Conservation (phyloP, 2,888 invertebrate species). For the Tipula helvola region DNA sequence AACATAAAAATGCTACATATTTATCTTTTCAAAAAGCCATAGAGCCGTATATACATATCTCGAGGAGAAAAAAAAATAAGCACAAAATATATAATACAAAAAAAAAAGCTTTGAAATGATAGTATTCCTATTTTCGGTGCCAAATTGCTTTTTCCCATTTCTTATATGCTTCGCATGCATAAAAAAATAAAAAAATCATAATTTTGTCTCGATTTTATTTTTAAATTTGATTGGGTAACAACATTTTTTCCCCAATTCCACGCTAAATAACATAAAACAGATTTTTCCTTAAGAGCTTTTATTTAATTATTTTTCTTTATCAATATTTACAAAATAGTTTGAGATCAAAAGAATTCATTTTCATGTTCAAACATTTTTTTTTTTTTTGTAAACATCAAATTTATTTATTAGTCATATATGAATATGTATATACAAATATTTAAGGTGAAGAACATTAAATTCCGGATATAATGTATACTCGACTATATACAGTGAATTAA, state of each 20-base stretch:
- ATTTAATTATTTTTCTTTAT: not conserved
- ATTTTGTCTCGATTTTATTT: not conserved
- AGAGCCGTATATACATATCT: not conserved
- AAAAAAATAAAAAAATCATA: not conserved
- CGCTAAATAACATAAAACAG: not conserved
- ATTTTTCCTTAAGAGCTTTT: not conserved
- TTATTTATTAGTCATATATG: not conserved
- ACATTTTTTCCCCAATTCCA: not conserved
- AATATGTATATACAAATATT: not conserved
- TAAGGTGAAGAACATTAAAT: not conserved
- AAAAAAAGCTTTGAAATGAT: not conserved
- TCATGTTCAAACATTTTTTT: not conserved
- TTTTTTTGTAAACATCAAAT: not conserved
- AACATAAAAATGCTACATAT: not conserved
- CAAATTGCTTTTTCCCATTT: not conserved
- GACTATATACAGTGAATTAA: not conserved
- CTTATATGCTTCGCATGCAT: not conserved
- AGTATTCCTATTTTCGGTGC: not conserved
- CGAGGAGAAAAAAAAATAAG: not conserved
- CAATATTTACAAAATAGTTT: not conserved
- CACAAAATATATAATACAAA: not conserved
- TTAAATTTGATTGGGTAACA: not conserved
- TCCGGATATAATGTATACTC: not conserved
- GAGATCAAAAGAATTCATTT: not conserved
- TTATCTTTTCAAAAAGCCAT: not conserved